Evolutionary conservation across 1,140 invertebrate species (phyloP), one percentile per base, ranked within the genome.

Genomic region (Mya arenaria): DNA sequence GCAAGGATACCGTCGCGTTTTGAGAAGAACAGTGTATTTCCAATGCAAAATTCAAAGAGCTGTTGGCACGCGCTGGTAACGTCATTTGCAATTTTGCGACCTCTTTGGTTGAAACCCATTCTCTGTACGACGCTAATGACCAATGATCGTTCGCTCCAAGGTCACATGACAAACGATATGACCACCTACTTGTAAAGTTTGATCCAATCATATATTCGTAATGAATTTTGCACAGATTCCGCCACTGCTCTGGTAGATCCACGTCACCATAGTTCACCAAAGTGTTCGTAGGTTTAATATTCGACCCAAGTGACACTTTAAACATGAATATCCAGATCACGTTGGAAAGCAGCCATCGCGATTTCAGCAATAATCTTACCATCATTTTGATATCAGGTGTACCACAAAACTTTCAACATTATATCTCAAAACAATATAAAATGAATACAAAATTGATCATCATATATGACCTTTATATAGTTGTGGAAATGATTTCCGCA

Each of bases 151-250:
- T 17, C 23, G 28, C 56, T 23, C 39, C 30, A 15, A 73, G 39
- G 63, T 82, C 79, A 73, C 79, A 82, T 65, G 77, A 69, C 39
- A 80, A 48, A 60, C 34, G n/a, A n/a, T 69, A 36, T 32, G 77
- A n/a, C 30, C 28, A 44, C 30, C 60, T 44, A 25, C 32, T 25
- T 15, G 77, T 80, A 30, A 80, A 80, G 44, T 80, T 69, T 13
- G 65, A 69, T 34, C 77, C 77, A 4, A 36, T 60, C 0, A 80
- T 36, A 71, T 44, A 13, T 71, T 32, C 39, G 34, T 41, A 80
- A 13, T 71, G 28, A 13, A 52, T 36, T 19, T 17, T 36, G 36
- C 65, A 68, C 19, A 68, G 39, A 19, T 30, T 5, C 25, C 39
- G 65, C 65, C 65, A 68, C 36, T 68, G 17, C 39, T 36, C 19